Evolutionary conservation across 2,113 vertebrate species (phyloP).

Genomic region (Dasyprocta punctata): DNA sequence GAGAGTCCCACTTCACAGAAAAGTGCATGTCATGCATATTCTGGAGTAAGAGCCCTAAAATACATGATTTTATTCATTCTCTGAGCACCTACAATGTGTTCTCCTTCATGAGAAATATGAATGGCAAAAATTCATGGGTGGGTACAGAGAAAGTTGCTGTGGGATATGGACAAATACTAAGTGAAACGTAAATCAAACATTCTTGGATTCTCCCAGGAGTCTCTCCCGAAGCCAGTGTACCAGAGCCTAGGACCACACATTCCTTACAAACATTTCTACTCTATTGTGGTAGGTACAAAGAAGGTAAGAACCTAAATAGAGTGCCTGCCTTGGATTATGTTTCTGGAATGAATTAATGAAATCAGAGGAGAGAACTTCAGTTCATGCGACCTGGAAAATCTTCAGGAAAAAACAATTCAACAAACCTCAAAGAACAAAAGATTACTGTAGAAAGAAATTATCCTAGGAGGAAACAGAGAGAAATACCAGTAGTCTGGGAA

Average conservation of each 20-base stretch:
- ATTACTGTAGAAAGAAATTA: background rate
- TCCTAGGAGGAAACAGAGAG: background rate
- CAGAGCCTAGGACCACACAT: background rate
- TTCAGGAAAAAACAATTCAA: slow-evolving; percentile 21
- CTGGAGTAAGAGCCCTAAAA: background rate
- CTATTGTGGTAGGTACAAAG: background rate
- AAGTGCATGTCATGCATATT: background rate
- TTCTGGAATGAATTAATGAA: slow-evolving; percentile 30
- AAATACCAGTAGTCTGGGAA: background rate
- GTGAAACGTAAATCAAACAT: background rate
- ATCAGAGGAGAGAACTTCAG: slow-evolving; percentile 25
- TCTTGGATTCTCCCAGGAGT: background rate
- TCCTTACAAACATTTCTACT: background rate
- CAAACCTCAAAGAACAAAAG: background rate
- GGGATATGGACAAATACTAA: background rate
- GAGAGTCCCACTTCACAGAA: background rate
- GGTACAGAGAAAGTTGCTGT: background rate
- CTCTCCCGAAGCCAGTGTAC: background rate
- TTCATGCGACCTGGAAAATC: background rate
- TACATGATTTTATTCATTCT: background rate
- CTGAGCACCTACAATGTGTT: background rate
- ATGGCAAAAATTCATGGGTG: background rate
- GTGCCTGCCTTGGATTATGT: background rate
- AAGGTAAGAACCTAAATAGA: background rate
- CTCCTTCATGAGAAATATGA: background rate